phyloP scores from a whole-genome alignment of 2,888 invertebrate species.

The Luperina nickerlii region DNA sequence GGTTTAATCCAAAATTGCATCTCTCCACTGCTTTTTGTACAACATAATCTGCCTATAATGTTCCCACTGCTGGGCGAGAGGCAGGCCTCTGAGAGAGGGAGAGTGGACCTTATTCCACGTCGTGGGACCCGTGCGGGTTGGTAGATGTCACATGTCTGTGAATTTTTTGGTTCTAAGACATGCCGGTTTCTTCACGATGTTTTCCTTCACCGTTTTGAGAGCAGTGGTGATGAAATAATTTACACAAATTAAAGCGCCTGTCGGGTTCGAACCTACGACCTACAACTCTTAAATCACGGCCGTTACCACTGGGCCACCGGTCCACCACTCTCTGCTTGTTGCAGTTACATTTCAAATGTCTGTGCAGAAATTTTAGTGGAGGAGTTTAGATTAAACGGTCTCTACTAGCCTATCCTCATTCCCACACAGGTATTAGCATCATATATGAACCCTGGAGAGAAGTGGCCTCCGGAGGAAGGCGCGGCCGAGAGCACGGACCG shows the following conservation, averaged over 20 bases:
- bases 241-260: too few species aligned
- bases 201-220: not conserved
- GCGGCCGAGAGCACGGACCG: constrained; percentile 81
- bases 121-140: not conserved
- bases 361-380: not conserved
- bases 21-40: not conserved
- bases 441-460: constrained; percentile 95
- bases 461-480: constrained; percentile 87
- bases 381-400: not conserved
- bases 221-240: not conserved
- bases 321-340: too few species aligned
- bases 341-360: not conserved
- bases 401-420: not conserved
- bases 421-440: constrained; percentile 93
- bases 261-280: too few species aligned
- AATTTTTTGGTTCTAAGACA: not conserved
- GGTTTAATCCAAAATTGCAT: too few species aligned
- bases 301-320: too few species aligned
- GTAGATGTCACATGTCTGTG: not conserved
- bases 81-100: not conserved
- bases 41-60: not conserved
- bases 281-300: too few species aligned
- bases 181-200: not conserved
- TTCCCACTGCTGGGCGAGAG: not conserved
- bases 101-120: not conserved